Evolutionary conservation across 92 coral and sea anemone genomes (phyloP), one percentile per base, ranked within the genome.

Genomic region (Phymanthus crucifer): DNA sequence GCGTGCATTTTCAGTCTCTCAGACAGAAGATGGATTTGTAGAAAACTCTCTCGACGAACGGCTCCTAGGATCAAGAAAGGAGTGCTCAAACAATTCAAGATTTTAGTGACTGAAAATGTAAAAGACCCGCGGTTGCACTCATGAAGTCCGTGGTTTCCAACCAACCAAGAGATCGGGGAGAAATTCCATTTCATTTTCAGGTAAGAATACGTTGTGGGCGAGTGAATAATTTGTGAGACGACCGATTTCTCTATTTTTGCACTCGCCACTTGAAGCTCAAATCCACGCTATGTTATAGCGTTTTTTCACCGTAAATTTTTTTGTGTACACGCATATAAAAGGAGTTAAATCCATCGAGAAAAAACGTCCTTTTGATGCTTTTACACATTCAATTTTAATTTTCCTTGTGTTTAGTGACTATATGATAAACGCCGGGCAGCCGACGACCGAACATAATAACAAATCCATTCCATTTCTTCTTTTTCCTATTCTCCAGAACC

Each of bases 11-110:
- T 26, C 64, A 32, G 19, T n/a, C 43, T 14, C 3, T n/a, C 48
- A 77, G 81, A 38, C 73, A 21, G 37, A 78, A 66, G 66, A 78
- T 78, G 82, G 82, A 67, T 66, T 57, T 40, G 74, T 61, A 27
- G 58, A 11, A 46, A 75, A 6, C 54, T 35, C 50, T 54, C 80
- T 32, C 66, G 73, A 18, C 26, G 17, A 69, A 32, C 66, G 27
- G 37, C 47, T 40, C 32, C 70, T 74, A 36, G 32, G 33, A 32
- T 50, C 71, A 26, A 46, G 36, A 26, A 50, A 71, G 75, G 75
- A 71, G 48, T 71, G 75, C 24, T 38, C 37, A 21, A 54, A 32
- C 80, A 21, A 70, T 54, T 40, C 80, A 57, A 3, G 19, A 54
- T 76, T 52, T 34, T 76, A 46, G 38, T 54, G 78, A 43, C 66